Conservation (phyloP, 2,888 invertebrate genomes). For the Neria commutata region DNA sequence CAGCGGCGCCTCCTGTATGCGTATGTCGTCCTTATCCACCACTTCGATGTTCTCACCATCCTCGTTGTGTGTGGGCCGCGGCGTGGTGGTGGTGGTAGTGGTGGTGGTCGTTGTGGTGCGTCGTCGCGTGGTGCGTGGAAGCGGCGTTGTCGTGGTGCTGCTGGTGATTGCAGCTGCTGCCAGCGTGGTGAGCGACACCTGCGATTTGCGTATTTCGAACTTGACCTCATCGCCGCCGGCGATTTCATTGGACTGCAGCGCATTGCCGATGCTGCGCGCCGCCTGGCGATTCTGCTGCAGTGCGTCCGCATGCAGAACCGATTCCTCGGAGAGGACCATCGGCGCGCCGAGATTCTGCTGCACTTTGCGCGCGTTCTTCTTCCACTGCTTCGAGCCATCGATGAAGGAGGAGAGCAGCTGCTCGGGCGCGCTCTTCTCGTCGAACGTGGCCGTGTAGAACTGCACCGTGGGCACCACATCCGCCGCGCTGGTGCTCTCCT, state of each 20-base stretch:
- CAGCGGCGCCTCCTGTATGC: conserved; percentile 80
- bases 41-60: conserved; percentile 73
- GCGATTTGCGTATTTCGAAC: conserved; percentile 54
- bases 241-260: conserved; percentile 56
- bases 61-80: conserved; percentile 72
- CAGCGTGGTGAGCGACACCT: conserved; percentile 52
- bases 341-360: conserved; percentile 30
- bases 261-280: conserved; percentile 56
- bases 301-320: conserved; percentile 6
- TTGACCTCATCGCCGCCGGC: conserved; percentile 53
- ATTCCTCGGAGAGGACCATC: conserved; percentile 22
- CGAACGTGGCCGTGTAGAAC: conserved; percentile 65
- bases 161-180: conserved; percentile 35
- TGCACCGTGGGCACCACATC: conserved; percentile 64
- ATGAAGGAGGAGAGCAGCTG: conserved; percentile 55
- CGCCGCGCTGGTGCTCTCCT: conserved; percentile 62
- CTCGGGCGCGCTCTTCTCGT: conserved; percentile 53
- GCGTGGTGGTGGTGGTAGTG: conserved; percentile 68
- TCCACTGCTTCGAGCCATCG: conserved; percentile 47
- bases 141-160: conserved; percentile 53
- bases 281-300: conserved; percentile 52
- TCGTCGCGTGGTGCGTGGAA: conserved; percentile 65
- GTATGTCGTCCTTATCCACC: conserved; percentile 73
- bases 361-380: conserved; percentile 33
- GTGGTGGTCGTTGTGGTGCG: conserved; percentile 62